phyloP scores from a whole-genome alignment of 2,113 vertebrate species.

The Formicarius rufipectus region DNA sequence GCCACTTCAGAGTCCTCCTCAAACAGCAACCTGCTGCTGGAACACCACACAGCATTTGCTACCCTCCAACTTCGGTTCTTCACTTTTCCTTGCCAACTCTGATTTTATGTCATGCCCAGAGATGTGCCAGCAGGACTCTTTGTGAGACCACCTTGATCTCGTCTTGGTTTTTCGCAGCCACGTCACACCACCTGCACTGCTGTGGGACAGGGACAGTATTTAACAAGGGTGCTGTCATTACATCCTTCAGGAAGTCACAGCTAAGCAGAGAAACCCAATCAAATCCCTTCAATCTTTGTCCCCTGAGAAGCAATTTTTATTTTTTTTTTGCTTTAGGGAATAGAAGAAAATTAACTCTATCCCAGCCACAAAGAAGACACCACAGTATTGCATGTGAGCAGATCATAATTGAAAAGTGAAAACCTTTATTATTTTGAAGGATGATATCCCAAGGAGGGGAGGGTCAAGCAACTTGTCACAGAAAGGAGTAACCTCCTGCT shows the following conservation, averaged over 20 bases:
- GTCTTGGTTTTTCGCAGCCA: not conserved
- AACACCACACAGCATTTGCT: not conserved
- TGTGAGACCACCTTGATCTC: not conserved
- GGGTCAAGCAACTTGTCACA: not conserved
- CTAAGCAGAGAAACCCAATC: not conserved
- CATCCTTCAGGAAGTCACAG: not conserved
- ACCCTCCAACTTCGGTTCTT: not conserved
- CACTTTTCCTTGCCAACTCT: not conserved
- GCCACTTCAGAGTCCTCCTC: not conserved
- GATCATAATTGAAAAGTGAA: not conserved
- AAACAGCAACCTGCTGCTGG: not conserved
- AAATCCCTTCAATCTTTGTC: not conserved
- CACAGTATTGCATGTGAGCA: not conserved
- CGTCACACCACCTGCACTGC: not conserved
- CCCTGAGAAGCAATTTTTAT: fast-evolving
- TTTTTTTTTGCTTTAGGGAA: not conserved
- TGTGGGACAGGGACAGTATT: not conserved
- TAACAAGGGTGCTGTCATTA: not conserved
- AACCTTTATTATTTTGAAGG: not conserved
- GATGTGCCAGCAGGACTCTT: not conserved
- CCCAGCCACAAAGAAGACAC: not conserved
- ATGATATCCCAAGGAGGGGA: not conserved
- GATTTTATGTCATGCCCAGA: fast-evolving
- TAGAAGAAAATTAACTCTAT: not conserved
- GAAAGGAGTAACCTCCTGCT: not conserved